Percentiles rank a stretch among this genome's conserved stretches.
Evolutionary conservation across 2,113 vertebrate species (phyloP).

Genomic region (Elgaria multicarinata): DNA sequence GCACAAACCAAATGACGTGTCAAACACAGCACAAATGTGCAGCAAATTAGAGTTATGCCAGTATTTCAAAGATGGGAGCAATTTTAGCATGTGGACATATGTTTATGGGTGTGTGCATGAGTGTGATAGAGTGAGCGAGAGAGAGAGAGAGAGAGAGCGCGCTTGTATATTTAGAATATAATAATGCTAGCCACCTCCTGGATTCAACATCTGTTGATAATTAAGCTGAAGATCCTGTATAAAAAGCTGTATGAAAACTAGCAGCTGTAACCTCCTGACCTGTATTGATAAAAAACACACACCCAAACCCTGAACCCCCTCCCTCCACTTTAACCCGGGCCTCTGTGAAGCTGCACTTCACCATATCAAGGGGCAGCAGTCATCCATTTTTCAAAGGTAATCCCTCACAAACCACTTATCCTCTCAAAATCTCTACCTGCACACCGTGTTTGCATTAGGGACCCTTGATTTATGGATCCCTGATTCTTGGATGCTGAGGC

Average conservation of each 20-base stretch:
- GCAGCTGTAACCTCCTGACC: slow-evolving; percentile 76
- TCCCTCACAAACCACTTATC: slow-evolving; percentile 84
- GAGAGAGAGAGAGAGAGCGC: slow-evolving; percentile 15
- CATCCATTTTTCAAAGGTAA: slow-evolving; percentile 83
- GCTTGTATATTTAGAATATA: slow-evolving; percentile 52
- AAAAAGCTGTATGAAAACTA: slow-evolving; percentile 68
- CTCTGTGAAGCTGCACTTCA: slow-evolving; percentile 69
- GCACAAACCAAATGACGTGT: not conserved
- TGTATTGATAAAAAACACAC: slow-evolving; percentile 70
- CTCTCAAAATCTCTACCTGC: slow-evolving; percentile 82
- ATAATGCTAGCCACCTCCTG: slow-evolving; percentile 65
- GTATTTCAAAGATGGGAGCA: not conserved
- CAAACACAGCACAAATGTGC: not conserved
- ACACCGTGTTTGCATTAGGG: slow-evolving; percentile 85
- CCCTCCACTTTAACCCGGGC: not conserved
- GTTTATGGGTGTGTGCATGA: not conserved
- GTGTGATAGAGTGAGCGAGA: not conserved
- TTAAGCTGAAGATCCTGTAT: slow-evolving; percentile 70
- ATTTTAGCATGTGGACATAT: not conserved
- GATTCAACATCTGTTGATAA: slow-evolving; percentile 81
- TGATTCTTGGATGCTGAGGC: slow-evolving; percentile 71
- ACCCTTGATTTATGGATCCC: slow-evolving; percentile 86
- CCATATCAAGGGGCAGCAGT: slow-evolving; percentile 73
- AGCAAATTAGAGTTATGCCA: not conserved
- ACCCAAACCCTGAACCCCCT: too few species aligned